phyloP scores from a whole-genome alignment of 92 coral and sea anemone species.

The Heliopora coerulea region DNA sequence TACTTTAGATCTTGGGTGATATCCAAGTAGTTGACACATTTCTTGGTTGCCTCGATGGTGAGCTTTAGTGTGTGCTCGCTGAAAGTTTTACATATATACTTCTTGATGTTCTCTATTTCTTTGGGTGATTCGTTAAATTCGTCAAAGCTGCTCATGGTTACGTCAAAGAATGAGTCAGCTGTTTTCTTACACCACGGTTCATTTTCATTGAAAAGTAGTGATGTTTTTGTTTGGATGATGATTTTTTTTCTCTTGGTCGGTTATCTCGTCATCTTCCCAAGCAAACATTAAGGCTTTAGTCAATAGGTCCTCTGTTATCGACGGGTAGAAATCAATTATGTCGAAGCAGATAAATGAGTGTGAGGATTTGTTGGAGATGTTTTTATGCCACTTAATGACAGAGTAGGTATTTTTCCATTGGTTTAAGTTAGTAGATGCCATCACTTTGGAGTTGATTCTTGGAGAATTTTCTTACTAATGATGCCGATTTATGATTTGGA shows the following conservation, averaged over 20 bases:
- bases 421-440: conserved; percentile 33
- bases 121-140: background rate
- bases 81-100: conserved; percentile 3
- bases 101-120: no score
- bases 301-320: conserved; percentile 20
- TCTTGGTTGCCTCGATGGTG: conserved; percentile 29
- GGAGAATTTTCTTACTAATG: conserved; percentile 28
- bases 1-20: conserved; percentile 5
- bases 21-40: conserved; percentile 20
- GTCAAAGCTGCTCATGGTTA: conserved; percentile 30
- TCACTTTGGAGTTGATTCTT: conserved; percentile 29
- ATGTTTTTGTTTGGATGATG: conserved; percentile 11
- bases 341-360: conserved; percentile 24
- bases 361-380: conserved; percentile 18
- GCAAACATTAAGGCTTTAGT: background rate
- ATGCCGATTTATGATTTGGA: conserved; percentile 29
- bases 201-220: conserved; percentile 12
- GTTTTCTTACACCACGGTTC: conserved; percentile 7
- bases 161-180: background rate
- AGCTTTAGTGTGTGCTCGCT: conserved; percentile 11
- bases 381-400: conserved; percentile 10
- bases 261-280: background rate
- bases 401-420: conserved; percentile 33
- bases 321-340: conserved; percentile 23
- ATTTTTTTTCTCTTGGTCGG: conserved; percentile 12